Base-by-base conservation (phyloP, 2,113 vertebrate species). In the Sterrhoptilus dennistouni region DNA sequence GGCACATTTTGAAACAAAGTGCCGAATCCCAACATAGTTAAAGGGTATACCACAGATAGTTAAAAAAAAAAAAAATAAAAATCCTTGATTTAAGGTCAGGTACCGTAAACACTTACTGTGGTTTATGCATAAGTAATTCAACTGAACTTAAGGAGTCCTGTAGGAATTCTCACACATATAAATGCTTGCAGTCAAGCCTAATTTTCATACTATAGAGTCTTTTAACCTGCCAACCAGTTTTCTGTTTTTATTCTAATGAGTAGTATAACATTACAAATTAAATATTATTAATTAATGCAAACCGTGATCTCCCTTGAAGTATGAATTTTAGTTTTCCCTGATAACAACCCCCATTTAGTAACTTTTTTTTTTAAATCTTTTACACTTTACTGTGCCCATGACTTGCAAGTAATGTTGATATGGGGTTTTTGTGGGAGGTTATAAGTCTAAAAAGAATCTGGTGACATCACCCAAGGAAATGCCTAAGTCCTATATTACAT, bases 401-500 rank as follows among this genome's bases (percentile, higher is more conserved):
- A 87, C 57, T 81, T 59, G 24, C 47, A 76, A 89, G 61, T 66
- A 80, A 78, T 36, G 49, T 40, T 59, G 61, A 70, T 36, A 64
- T 1, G n/a, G 8, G 1, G 3, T 40, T 77, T 93, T 65, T 47
- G 49, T 56, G 56, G n/a, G 31, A 91, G 21, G 29, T 76, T 90
- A 23, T 36, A 54, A 78, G 50, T 59, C 38, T n/a, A 75, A 87
- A 90, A 85, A 90, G 15, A 90, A 84, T 59, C 81, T 88, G 38
- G 71, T 94, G 84, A 93, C 82, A 94, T 87, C 89, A 93, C 35
- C 33, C 83, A 78, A 94, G 83, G 79, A 93, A 96, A 97, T 89
- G 89, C 64, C 75, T 69, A 85, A 85, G 69, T 69, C 61, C 84
- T 70, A 53, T 65, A 94, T 68, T 86, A 74, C n/a, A 70, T 87